Evolutionary conservation across 2,888 invertebrate genomes (phyloP).

Genomic region (Macropis europaea): DNA sequence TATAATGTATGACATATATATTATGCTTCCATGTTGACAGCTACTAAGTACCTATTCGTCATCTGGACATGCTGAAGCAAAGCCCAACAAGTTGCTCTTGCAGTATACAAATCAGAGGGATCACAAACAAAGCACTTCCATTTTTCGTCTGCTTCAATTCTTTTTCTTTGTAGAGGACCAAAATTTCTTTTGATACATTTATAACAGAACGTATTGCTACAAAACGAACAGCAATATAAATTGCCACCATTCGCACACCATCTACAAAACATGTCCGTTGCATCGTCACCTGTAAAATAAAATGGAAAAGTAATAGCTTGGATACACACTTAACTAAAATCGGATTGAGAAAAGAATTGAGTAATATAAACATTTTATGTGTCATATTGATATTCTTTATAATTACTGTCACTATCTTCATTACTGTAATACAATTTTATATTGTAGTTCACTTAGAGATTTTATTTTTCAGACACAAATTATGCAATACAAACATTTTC

Average conservation of each 20-base stretch:
- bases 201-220: conserved; percentile 82
- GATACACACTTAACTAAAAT: no score
- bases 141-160: conserved; percentile 88
- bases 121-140: conserved; percentile 91
- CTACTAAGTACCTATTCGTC: conserved; percentile 67
- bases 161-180: conserved; percentile 84
- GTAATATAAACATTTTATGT: no score
- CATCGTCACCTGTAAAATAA: conserved; percentile 84
- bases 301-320: background rate
- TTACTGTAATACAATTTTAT: no score
- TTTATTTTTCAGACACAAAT: no score
- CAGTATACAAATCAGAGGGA: conserved; percentile 84
- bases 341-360: no score
- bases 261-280: conserved; percentile 90
- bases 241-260: conserved; percentile 92
- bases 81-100: conserved; percentile 87
- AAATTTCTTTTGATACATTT: conserved; percentile 89
- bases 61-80: conserved; percentile 83
- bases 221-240: conserved; percentile 89
- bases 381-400: background rate
- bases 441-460: no score
- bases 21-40: background rate
- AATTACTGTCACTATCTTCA: no score
- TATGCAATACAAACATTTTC: no score
- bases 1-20: no score